Conservation (phyloP, 2,888 invertebrate genomes). For the Prosopocoilus inquinatus region DNA sequence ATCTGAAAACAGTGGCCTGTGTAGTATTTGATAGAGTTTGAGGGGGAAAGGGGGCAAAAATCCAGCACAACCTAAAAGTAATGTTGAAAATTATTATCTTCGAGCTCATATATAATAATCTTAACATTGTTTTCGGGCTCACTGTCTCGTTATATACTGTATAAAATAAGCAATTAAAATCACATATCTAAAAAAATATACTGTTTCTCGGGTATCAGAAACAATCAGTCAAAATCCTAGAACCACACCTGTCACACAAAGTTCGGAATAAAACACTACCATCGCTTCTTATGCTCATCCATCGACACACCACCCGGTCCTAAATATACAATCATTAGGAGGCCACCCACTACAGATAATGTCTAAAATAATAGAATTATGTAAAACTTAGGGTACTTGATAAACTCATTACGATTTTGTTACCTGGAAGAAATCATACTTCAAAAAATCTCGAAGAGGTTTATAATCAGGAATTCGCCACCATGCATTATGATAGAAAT, state of each 20-base stretch:
- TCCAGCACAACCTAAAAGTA: too few relatives aligned
- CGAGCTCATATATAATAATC: too few relatives aligned
- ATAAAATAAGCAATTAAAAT: slow-evolving; percentile 5
- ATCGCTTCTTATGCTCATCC: slow-evolving; percentile 99
- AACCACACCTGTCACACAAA: slow-evolving; percentile 17
- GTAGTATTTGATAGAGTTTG: too few relatives aligned
- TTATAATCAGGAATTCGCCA: slow-evolving; percentile 95
- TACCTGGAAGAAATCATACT: slow-evolving; percentile 99
- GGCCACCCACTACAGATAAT: slow-evolving; percentile 95
- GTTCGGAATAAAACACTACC: slow-evolving; percentile 56
- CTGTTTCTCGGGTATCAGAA: slow-evolving; percentile 3
- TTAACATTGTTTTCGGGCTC: too few relatives aligned
- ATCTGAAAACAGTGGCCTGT: too few relatives aligned
- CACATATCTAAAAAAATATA: slow-evolving; percentile 5
- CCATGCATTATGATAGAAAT: slow-evolving; percentile 98
- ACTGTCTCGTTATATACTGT: neutral
- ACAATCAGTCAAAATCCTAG: slow-evolving; percentile 7
- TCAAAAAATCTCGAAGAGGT: slow-evolving; percentile 97
- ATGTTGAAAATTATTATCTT: too few relatives aligned
- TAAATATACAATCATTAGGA: slow-evolving; percentile 95
- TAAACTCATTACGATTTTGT: slow-evolving; percentile 30
- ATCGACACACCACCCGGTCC: slow-evolving; percentile 99
- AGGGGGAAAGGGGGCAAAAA: too few relatives aligned
- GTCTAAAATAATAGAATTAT: slow-evolving; percentile 69
- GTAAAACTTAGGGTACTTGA: neutral